Base-by-base conservation (phyloP, 2,888 invertebrate species). In the Cephus sareptanus region DNA sequence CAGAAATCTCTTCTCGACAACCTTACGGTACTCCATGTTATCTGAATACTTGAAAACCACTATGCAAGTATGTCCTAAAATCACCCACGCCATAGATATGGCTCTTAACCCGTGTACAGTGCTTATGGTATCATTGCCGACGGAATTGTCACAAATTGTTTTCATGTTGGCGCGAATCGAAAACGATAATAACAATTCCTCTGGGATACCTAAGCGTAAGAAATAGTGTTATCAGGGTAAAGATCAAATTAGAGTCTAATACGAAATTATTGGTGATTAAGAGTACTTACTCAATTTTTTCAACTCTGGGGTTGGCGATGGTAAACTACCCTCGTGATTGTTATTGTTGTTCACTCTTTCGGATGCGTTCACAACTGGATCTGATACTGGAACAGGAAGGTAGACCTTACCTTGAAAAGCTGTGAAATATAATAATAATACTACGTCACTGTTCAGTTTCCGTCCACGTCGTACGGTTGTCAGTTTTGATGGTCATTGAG, bases 31-130 rank as follows among this genome's bases (percentile, higher is more conserved):
- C 35, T 91, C 91, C 89, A 90, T 91, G 79, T 97, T 97, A 90
- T 97, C 97, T 73, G 96, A 95, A 89, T 96, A 97, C 93, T 97
- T 96, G 90, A 96, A 97, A 4, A 95, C 94, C 4, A 96, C 94
- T 85, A 97, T 96, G 83, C 92, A 92, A 1, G 92, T 92, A 79
- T 92, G 92, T 0, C 92, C 92, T 1, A 92, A 88, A 70, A 92
- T 92, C 4, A 92, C 92, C 92, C 92, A 92, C 0, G 89, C 91
- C 92, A 92, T 92, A 13, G 92, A 92, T 79, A 92, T 90, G 56
- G 90, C 91, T 30, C 92, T 84, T 0, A 92, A 87, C 13, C 92
- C 92, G 76, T 92, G 92, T 34, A 92, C 85, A 4, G 92, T 91
- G 80, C 92, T 92, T 76, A 92, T 90, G 0, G 92, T 92, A 79